These are phyloP conservation scores for Micropterix aruncella DNA, from an alignment of 2,888 invertebrate genomes.

Conservation along the genomic window DNA sequence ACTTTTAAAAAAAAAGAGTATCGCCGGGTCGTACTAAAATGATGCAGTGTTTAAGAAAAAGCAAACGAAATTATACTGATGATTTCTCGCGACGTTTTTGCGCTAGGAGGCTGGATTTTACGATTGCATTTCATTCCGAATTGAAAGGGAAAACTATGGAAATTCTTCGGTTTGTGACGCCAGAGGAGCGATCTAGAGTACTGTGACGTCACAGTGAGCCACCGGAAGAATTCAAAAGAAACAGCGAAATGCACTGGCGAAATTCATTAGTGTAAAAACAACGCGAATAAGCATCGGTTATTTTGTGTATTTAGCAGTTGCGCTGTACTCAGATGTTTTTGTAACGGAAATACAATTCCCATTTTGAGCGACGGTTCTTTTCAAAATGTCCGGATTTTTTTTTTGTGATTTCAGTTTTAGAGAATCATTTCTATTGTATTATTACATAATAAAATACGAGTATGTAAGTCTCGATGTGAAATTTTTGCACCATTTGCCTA, in stretches of 20 bases:
- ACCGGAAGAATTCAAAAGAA: conserved; percentile 4
- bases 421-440: no score
- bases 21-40: not conserved
- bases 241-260: not conserved
- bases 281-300: not conserved
- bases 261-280: not conserved
- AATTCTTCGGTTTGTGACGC: conserved; percentile 12
- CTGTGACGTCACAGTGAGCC: conserved; percentile 12
- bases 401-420: no score
- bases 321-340: not conserved
- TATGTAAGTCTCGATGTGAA: not conserved
- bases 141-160: not conserved
- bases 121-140: conserved; percentile 6
- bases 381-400: no score
- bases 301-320: not conserved
- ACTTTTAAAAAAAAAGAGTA: not conserved
- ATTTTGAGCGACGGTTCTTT: no score
- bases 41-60: conserved; percentile 1
- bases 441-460: not conserved
- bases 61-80: no score
- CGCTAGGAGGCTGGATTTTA: conserved; percentile 12
- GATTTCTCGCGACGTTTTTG: conserved; percentile 2
- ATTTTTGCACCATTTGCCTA: conserved; percentile 3
- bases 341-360: not conserved
- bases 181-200: conserved; percentile 4